Evolutionary conservation across 2,113 vertebrate species (phyloP).

Genomic region (Artemisiospiza belli): DNA sequence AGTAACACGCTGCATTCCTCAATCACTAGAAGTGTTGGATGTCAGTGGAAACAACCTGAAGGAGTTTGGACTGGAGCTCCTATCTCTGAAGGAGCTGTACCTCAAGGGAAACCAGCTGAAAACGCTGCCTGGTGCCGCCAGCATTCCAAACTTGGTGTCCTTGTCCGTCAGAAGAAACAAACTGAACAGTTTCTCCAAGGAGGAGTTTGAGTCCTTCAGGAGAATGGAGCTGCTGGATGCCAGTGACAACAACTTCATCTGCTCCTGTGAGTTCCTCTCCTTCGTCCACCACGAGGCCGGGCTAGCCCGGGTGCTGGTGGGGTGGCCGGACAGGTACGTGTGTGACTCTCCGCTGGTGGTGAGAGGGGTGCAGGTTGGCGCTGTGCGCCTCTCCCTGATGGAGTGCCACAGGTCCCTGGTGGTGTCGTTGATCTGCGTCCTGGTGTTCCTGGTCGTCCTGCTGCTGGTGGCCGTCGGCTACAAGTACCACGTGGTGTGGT

Average conservation of each 20-base stretch:
- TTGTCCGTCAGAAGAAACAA: slow-evolving; percentile 80
- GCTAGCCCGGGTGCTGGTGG: slow-evolving; percentile 44
- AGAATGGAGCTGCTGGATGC: slow-evolving; percentile 77
- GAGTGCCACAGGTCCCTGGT: slow-evolving; percentile 79
- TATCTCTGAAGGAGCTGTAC: slow-evolving; percentile 80
- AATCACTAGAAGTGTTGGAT: slow-evolving; percentile 80
- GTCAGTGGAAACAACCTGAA: slow-evolving; percentile 83
- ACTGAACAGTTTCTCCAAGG: slow-evolving; percentile 72
- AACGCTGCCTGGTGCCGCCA: slow-evolving; percentile 69
- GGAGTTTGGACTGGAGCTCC: slow-evolving; percentile 71
- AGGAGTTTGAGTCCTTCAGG: slow-evolving; percentile 71
- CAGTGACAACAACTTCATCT: slow-evolving; percentile 82
- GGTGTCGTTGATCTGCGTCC: slow-evolving; percentile 69
- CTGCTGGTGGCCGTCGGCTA: slow-evolving; percentile 49
- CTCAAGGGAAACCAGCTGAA: slow-evolving; percentile 84
- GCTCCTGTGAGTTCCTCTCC: slow-evolving; percentile 84
- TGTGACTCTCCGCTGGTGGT: slow-evolving; percentile 83
- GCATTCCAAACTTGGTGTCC: slow-evolving; percentile 69
- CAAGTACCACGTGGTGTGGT: slow-evolving; percentile 84
- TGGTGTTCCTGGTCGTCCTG: slow-evolving; percentile 54
- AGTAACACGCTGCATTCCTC: slow-evolving; percentile 78
- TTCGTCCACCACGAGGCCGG: slow-evolving; percentile 61
- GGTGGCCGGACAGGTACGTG: slow-evolving; percentile 73
- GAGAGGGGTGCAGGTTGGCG: slow-evolving; percentile 62
- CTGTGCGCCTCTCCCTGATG: slow-evolving; percentile 45